phyloP scores from a whole-genome alignment of 2,888 invertebrate species.

The Pseudococcus longispinus region DNA sequence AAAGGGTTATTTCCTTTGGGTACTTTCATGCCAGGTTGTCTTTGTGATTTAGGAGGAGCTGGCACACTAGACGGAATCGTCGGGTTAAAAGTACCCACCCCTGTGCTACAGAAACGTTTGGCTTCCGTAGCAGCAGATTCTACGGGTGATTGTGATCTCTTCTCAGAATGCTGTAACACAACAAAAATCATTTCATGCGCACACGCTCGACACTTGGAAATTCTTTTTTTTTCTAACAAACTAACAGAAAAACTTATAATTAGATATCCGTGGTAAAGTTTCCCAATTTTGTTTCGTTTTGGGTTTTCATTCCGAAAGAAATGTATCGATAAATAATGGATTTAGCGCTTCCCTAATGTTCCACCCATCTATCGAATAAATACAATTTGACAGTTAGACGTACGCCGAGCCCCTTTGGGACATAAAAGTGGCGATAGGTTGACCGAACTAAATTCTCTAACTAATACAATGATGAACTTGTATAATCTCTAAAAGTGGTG shows the following conservation, averaged over 20 bases:
- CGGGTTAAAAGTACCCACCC: not conserved
- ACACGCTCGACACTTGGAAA: conserved; percentile 25
- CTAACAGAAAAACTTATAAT: not conserved
- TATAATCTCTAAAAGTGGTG: no score
- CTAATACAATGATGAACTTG: no score
- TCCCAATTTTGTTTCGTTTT: no score
- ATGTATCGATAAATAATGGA: no score
- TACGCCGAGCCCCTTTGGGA: no score
- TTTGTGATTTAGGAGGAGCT: not conserved
- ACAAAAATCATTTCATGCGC: conserved; percentile 25
- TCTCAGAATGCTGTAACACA: conserved; percentile 54
- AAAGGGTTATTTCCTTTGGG: not conserved
- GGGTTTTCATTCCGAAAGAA: no score
- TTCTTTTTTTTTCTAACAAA: not conserved
- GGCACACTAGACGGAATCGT: not conserved
- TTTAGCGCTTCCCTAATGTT: no score
- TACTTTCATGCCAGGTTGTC: not conserved
- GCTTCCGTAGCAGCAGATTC: not conserved
- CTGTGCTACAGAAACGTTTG: conserved; percentile 36
- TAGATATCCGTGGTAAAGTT: not conserved
- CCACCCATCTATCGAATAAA: no score
- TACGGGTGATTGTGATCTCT: conserved; percentile 40
- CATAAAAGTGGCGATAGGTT: no score
- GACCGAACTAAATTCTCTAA: no score
- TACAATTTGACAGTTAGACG: no score